Percentiles rank a stretch among this genome's conserved stretches.
phyloP scores from a whole-genome alignment of 2,797 vertebrate genomes.

The Microctenopoma stevenorrisi region DNA sequence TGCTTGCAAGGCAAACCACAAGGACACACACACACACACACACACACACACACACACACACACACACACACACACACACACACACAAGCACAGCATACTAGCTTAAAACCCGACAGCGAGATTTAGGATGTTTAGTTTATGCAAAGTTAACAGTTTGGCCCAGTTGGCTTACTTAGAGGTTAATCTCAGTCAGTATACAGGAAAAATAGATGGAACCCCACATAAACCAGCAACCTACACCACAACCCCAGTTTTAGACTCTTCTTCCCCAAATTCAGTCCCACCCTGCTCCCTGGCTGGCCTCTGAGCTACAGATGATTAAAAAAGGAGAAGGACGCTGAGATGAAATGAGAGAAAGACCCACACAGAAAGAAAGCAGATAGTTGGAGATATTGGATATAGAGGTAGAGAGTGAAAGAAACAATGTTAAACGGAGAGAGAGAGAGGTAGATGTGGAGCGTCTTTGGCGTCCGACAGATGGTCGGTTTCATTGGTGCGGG shows the following conservation, averaged over 20 bases:
- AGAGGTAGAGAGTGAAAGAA: slow-evolving; percentile 24
- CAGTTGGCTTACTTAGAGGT: neutral
- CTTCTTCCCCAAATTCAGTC: slow-evolving; percentile 11
- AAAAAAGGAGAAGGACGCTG: neutral
- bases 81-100: neutral
- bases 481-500: slow-evolving; percentile 54
- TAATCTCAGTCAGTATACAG: neutral
- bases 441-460: slow-evolving; percentile 40
- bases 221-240: slow-evolving; percentile 17
- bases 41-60: neutral
- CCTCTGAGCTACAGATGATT: slow-evolving; percentile 1
- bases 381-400: slow-evolving; percentile 18
- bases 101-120: neutral
- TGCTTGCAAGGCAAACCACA: slow-evolving; percentile 8
- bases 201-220: neutral
- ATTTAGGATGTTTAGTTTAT: neutral
- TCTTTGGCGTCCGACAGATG: slow-evolving; percentile 60
- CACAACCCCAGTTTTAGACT: slow-evolving; percentile 17
- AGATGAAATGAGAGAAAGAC: slow-evolving; percentile 13
- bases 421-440: slow-evolving; percentile 29
- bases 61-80: neutral
- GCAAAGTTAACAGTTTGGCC: neutral
- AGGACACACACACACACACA: neutral
- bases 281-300: slow-evolving; percentile 32
- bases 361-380: slow-evolving; percentile 20